Base-by-base conservation (phyloP, 2,113 vertebrate species). In the Mobula hypostoma region DNA sequence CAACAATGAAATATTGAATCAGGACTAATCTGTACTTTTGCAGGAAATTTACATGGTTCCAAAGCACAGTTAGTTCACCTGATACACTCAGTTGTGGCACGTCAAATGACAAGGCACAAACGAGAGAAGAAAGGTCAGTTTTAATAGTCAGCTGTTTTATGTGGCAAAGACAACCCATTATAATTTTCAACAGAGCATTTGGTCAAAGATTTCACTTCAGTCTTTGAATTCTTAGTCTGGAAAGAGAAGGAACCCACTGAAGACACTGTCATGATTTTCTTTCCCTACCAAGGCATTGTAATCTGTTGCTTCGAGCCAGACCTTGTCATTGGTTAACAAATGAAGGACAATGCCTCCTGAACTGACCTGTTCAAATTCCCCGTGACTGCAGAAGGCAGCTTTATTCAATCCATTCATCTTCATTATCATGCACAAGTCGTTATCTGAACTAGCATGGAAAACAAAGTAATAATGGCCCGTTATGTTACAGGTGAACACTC, bases 231-330 rank as follows among this genome's bases (percentile, higher is more conserved):
- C 29, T 77, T 14, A 98, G 94, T 98, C 97, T 0, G 97, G 96
- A 82, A 97, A 97, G 36, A 98, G 95, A 95, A 98, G 96, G 95
- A 98, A 98, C 9, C 98, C 98, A 0, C 98, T 98, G 96, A 98
- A 98, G 95, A 98, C 40, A 4, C 97, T 98, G 95, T 97, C 96
- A 0, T 96, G 96, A 78, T 40, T 94, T 3, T 61, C 82, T 0
- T 82, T 95, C 82, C 96, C 97, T 95, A 97, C 96, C 97, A 98
- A 97, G 94, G 97, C 96, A 0, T 98, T 97, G 95, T 97, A 97
- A 24, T 97, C 96, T 0, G 97, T 98, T 77, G 96, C 96, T 0
- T 0, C 94, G 94, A 98, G 95, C 98, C 98, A 98, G 7, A 98
- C 96, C 91, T 97, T 5, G 0, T 97, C 94, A 0, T 94, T 96